Conservation (phyloP, 1,140 invertebrate genomes). For the Carposina sasakii region DNA sequence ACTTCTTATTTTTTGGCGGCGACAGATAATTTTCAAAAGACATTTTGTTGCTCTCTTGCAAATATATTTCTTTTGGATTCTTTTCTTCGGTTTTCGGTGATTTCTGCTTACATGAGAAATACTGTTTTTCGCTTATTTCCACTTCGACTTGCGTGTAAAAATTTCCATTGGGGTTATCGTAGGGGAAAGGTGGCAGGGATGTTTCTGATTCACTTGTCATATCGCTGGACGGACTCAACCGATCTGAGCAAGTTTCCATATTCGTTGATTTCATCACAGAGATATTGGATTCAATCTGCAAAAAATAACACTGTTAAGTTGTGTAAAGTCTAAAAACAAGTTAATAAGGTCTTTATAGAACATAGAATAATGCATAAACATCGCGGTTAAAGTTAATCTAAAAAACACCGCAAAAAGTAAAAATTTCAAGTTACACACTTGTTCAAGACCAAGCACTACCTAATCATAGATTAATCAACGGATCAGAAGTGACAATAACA, state of each 20-base stretch:
- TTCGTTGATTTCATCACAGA: constrained; percentile 59
- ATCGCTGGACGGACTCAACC: constrained; percentile 58
- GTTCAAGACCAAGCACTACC: too few relatives aligned
- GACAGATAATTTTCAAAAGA: constrained; percentile 50
- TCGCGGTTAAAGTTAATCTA: too few relatives aligned
- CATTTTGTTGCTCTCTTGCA: constrained; percentile 55
- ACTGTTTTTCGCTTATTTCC: constrained; percentile 50
- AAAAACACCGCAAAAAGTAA: too few relatives aligned
- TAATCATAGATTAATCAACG: too few relatives aligned
- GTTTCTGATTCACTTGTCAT: constrained; percentile 60
- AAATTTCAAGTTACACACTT: too few relatives aligned
- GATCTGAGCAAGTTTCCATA: constrained; percentile 57
- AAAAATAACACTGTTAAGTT: too few relatives aligned
- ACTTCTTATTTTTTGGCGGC: constrained; percentile 52
- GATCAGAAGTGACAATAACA: too few relatives aligned
- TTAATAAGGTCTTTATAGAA: too few relatives aligned
- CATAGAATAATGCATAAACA: too few relatives aligned
- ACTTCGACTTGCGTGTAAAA: constrained; percentile 42
- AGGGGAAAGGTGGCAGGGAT: constrained; percentile 53
- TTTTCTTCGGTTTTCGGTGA: constrained; percentile 38
- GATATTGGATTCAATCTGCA: too few relatives aligned
- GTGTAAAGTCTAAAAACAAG: too few relatives aligned
- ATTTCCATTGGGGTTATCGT: constrained; percentile 48
- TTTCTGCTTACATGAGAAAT: constrained; percentile 54
- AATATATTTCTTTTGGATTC: constrained; percentile 38